Percentiles rank a stretch among this genome's conserved stretches.
phyloP scores from a whole-genome alignment of 1,140 invertebrate genomes.

The Drosophila auraria region DNA sequence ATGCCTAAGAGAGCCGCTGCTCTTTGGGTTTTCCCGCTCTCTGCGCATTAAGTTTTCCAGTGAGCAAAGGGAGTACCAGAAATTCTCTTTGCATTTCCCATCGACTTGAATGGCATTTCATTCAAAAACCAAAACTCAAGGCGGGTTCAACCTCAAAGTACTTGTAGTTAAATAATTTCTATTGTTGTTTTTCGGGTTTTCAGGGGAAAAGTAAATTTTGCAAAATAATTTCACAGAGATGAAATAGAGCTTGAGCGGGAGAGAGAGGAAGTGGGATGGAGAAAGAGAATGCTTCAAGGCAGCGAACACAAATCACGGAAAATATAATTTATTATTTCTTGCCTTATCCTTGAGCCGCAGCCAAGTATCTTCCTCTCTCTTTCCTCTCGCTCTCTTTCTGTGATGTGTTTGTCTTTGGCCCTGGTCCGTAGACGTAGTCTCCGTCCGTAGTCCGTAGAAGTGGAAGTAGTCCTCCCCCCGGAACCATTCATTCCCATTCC shows the following conservation, averaged over 20 bases:
- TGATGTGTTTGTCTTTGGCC: constrained; percentile 49
- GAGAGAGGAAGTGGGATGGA: background rate
- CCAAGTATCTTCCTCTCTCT: constrained; percentile 50
- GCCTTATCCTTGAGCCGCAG: constrained; percentile 81
- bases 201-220: constrained; percentile 37
- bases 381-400: background rate
- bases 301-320: constrained; percentile 75
- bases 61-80: constrained; percentile 9
- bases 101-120: constrained; percentile 23
- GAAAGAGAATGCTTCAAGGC: constrained; percentile 40
- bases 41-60: constrained; percentile 67
- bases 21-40: constrained; percentile 42
- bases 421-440: constrained; percentile 20
- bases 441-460: constrained; percentile 11
- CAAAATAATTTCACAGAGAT: constrained; percentile 30
- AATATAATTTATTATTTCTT: constrained; percentile 83
- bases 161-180: constrained; percentile 41
- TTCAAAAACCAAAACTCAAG: constrained; percentile 43
- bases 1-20: constrained; percentile 20
- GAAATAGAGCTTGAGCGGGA: background rate
- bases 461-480: constrained; percentile 3
- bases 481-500: constrained; percentile 29
- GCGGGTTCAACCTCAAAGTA: constrained; percentile 30
- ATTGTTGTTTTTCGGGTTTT: constrained; percentile 44
- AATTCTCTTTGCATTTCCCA: constrained; percentile 18